Percentiles rank a stretch among this genome's conserved stretches.
Evolutionary conservation across 2,888 invertebrate genomes (phyloP).

Genomic region (Drosophila borealis): DNA sequence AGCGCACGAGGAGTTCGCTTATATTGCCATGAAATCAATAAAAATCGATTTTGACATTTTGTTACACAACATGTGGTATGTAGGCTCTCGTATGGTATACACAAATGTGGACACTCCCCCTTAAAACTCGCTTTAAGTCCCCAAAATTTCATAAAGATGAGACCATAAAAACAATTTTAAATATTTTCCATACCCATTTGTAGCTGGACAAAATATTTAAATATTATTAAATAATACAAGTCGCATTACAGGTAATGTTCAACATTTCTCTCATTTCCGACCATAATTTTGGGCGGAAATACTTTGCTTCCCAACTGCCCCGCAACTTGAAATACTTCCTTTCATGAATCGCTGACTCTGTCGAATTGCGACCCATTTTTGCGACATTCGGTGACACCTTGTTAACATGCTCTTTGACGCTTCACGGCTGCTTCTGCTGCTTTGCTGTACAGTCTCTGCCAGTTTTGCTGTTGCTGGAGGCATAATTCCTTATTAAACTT

Average conservation of each 20-base stretch:
- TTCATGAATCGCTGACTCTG: constrained; percentile 5
- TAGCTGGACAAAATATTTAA: no score
- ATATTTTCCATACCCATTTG: no score
- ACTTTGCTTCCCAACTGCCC: constrained; percentile 22
- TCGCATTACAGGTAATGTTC: constrained; percentile 9
- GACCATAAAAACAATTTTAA: no score
- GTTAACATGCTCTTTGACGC: constrained; percentile 74
- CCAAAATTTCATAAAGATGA: no score
- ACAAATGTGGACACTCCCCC: no score
- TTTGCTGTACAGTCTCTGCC: constrained; percentile 31
- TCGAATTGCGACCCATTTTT: constrained; percentile 13
- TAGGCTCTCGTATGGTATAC: no score
- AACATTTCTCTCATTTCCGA: constrained; percentile 40
- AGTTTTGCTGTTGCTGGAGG: constrained; percentile 49
- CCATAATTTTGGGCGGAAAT: constrained; percentile 38
- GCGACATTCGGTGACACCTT: constrained; percentile 64
- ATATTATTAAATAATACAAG: constrained; percentile 8
- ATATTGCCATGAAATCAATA: no score
- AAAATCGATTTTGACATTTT: no score
- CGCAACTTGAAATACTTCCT: constrained; percentile 4
- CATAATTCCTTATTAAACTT: constrained; percentile 78
- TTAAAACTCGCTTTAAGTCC: no score
- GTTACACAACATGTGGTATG: no score
- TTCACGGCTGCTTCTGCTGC: constrained; percentile 17
- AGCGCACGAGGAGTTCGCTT: no score